Evolutionary conservation across 2,888 invertebrate genomes (phyloP).

Genomic region (Ferrisia virgata): DNA sequence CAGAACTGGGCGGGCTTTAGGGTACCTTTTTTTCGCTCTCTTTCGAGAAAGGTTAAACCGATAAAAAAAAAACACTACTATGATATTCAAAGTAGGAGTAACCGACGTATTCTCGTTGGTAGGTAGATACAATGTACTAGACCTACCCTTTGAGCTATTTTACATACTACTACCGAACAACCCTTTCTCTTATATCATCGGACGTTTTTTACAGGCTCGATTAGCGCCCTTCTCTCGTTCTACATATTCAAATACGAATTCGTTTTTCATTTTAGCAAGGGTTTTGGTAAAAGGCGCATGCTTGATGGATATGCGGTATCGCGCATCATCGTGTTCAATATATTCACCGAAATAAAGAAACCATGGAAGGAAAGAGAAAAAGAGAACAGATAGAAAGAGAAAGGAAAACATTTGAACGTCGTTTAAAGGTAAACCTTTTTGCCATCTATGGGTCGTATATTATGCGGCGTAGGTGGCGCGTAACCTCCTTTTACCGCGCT

Average conservation of each 20-base stretch:
- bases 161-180: too few species aligned
- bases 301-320: not conserved
- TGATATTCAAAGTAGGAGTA: slow-evolving; percentile 40
- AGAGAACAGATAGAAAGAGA: not conserved
- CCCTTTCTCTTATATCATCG: not conserved
- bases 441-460: slow-evolving; percentile 8
- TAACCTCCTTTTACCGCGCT: not conserved
- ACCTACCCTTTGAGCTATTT: slow-evolving; percentile 21
- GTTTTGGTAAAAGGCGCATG: not conserved
- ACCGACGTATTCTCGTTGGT: not conserved
- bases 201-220: not conserved
- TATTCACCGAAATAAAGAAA: slow-evolving; percentile 1
- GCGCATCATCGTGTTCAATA: slow-evolving; percentile 5
- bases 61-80: not conserved
- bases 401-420: slow-evolving; percentile 15
- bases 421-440: slow-evolving; percentile 32
- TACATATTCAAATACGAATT: not conserved
- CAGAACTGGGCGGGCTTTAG: slow-evolving; percentile 21
- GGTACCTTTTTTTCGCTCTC: not conserved
- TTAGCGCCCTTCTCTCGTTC: not conserved
- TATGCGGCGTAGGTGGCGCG: not conserved
- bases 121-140: not conserved
- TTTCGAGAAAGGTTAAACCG: not conserved
- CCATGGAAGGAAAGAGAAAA: not conserved
- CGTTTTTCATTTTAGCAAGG: not conserved